phyloP scores from a whole-genome alignment of 1,140 invertebrate species.

The Caenorhabditis latens region DNA sequence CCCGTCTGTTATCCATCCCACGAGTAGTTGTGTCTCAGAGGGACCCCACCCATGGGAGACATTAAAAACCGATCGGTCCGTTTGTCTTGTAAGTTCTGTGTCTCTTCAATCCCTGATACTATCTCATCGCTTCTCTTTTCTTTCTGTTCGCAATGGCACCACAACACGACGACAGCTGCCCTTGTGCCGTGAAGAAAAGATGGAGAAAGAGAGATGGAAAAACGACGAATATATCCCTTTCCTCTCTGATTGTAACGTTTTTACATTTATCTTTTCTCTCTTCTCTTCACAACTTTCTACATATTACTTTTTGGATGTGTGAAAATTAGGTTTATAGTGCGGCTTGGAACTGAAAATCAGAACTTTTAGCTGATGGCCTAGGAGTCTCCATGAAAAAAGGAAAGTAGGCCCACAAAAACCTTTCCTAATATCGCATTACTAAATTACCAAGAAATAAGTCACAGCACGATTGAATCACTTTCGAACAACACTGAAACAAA shows the following conservation, averaged over 20 bases:
- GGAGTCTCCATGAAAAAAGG: no score
- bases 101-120: constrained; percentile 3
- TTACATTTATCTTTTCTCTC: constrained; percentile 28
- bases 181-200: constrained; percentile 18
- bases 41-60: constrained; percentile 41
- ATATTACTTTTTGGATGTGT: background rate
- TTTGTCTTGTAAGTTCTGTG: background rate
- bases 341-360: no score
- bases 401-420: no score
- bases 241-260: constrained; percentile 31
- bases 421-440: no score
- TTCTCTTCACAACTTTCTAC: background rate
- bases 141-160: constrained; percentile 16
- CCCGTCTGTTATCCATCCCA: background rate
- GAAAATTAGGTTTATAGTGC: background rate
- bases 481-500: no score
- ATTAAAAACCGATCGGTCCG: constrained; percentile 48
- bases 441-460: no score
- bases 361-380: no score
- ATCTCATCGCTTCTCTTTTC: background rate
- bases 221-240: background rate
- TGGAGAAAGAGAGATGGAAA: background rate
- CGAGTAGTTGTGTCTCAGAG: background rate
- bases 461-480: no score
- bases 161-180: constrained; percentile 28